A percentile compares a stretch with the other conserved stretches of the same genome.
phyloP scores from a whole-genome alignment of 2,888 invertebrate species.

The Eilema griseolum region DNA sequence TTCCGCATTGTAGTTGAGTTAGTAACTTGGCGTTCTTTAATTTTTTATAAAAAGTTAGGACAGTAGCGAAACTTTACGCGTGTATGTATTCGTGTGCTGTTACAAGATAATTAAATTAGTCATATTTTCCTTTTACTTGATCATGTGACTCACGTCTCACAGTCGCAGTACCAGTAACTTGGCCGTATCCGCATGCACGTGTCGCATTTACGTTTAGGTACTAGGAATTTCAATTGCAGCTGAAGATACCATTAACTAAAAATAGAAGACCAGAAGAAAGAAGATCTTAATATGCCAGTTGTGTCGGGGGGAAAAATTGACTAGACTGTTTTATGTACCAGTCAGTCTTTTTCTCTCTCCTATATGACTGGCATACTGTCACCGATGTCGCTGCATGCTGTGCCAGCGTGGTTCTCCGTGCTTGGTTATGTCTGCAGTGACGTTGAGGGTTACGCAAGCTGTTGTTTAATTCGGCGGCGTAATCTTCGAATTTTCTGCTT shows the following conservation, averaged over 20 bases:
- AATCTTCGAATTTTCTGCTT: constrained; percentile 84
- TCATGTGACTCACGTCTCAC: constrained; percentile 66
- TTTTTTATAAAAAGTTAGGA: constrained; percentile 44
- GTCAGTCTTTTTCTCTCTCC: constrained; percentile 94
- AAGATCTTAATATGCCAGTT: constrained; percentile 67
- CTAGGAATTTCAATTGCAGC: constrained; percentile 60
- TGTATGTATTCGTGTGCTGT: constrained; percentile 51
- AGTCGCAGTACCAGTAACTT: constrained; percentile 31
- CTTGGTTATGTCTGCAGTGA: constrained; percentile 79
- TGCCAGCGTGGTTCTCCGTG: constrained; percentile 35
- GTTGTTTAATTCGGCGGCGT: constrained; percentile 80
- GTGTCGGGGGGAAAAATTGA: constrained; percentile 90
- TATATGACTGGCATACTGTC: constrained; percentile 87
- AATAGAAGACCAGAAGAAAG: constrained; percentile 57
- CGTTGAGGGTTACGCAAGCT: constrained; percentile 84
- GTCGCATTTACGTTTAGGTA: constrained; percentile 39
- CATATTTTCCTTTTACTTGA: constrained; percentile 62
- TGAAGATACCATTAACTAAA: constrained; percentile 44
- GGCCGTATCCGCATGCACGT: constrained; percentile 42
- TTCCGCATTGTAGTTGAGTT: constrained; percentile 79
- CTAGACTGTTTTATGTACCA: constrained; percentile 86
- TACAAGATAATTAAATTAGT: constrained; percentile 47
- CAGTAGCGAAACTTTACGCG: constrained; percentile 42
- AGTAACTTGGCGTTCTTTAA: constrained; percentile 64
- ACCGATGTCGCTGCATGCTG: constrained; percentile 49